phyloP scores from a whole-genome alignment of 2,888 invertebrate species.

The Pseudanteris insignis region DNA sequence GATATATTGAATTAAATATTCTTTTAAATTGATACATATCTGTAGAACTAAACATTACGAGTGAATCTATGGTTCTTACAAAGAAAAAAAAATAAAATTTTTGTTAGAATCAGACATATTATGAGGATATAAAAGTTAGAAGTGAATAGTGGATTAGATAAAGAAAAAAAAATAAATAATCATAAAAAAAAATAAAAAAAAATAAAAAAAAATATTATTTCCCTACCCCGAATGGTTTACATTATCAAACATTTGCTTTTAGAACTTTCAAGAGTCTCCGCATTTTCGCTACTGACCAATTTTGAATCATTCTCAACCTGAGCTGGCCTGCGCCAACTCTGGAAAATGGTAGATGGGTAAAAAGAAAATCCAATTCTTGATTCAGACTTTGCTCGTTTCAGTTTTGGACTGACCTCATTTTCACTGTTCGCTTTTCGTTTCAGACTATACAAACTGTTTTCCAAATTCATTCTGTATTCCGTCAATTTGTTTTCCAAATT shows the following conservation, averaged over 20 bases:
- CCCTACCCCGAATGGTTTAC: conserved; percentile 24
- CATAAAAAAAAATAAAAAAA: no score
- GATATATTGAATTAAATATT: not conserved
- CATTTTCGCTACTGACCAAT: not conserved
- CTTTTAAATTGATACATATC: conserved; percentile 2
- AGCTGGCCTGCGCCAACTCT: conserved; percentile 17
- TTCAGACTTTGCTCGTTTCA: conserved; percentile 19
- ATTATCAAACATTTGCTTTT: conserved; percentile 24
- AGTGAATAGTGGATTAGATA: no score
- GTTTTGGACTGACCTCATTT: not conserved
- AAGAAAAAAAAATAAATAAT: no score
- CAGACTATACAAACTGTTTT: conserved; percentile 7
- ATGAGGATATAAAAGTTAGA: no score
- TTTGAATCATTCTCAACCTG: conserved; percentile 1
- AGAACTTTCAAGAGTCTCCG: not conserved
- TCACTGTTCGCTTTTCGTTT: conserved; percentile 20
- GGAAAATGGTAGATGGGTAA: conserved; percentile 9
- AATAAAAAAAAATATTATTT: conserved; percentile 3
- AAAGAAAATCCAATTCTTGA: conserved; percentile 5
- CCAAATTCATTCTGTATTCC: conserved; percentile 7
- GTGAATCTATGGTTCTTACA: conserved; percentile 2
- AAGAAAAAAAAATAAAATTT: no score
- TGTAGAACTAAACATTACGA: conserved; percentile 12
- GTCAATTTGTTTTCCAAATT: conserved; percentile 7
- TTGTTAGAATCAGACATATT: no score